These are phyloP conservation scores for Sterna hirundo DNA, from an alignment of 2,113 vertebrate species.

Conservation along the genomic window DNA sequence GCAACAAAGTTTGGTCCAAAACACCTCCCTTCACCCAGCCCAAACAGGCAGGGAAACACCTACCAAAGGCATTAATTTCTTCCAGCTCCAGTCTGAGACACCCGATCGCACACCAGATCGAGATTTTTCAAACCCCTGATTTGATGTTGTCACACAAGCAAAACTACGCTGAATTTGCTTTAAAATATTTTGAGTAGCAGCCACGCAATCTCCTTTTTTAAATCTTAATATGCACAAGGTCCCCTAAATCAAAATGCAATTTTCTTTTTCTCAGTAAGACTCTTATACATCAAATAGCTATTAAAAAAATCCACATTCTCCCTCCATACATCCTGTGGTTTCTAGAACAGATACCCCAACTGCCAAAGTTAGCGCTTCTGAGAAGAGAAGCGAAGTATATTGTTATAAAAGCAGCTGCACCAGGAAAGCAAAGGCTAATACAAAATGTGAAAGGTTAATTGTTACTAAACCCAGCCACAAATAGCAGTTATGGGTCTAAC, in stretches of 20 bases:
- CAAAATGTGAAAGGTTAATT: conserved; percentile 61
- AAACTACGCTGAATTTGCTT: not conserved
- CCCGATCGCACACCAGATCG: accelerated
- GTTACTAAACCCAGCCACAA: not conserved
- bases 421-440: not conserved
- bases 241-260: not conserved
- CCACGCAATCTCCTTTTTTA: not conserved
- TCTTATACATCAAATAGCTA: not conserved
- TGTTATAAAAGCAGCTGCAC: conserved; percentile 47
- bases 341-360: not conserved
- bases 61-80: not conserved
- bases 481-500: conserved; percentile 8
- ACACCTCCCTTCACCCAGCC: not conserved
- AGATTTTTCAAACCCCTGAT: not conserved
- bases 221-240: not conserved
- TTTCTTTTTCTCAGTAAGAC: not conserved
- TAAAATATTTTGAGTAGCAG: not conserved
- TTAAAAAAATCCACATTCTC: not conserved
- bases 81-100: not conserved
- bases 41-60: not conserved
- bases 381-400: not conserved
- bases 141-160: not conserved
- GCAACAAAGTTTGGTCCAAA: not conserved
- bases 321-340: not conserved
- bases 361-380: not conserved